These are phyloP conservation scores for Horisme vitalbata DNA, from an alignment of 2,888 invertebrate species.

Conservation along the genomic window DNA sequence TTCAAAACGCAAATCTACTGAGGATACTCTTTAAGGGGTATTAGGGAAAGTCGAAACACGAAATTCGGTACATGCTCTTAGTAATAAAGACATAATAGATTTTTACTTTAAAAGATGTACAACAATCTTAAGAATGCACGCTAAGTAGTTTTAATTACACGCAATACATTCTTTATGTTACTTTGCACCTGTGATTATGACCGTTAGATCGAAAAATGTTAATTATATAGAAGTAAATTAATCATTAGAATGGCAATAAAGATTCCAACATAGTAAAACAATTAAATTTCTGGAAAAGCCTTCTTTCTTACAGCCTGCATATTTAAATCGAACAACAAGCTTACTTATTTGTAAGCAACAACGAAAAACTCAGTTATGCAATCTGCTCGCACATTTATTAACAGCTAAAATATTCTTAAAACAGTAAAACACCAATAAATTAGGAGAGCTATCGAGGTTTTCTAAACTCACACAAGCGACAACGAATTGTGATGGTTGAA, in stretches of 20 bases:
- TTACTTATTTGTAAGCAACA: conserved; percentile 11
- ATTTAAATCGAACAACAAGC: conserved; percentile 2
- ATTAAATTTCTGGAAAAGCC: not conserved
- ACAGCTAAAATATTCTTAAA: not conserved
- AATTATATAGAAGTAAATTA: not conserved
- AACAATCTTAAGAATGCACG: conserved; percentile 3
- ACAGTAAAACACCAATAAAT: not conserved
- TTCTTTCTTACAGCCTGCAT: not conserved
- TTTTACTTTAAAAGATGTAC: not conserved
- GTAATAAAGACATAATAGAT: too few species aligned
- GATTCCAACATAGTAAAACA: not conserved
- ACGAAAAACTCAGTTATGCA: conserved; percentile 2
- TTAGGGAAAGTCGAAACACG: too few species aligned
- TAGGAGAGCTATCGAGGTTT: not conserved
- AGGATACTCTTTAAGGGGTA: too few species aligned
- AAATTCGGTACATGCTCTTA: too few species aligned
- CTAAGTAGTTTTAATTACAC: not conserved
- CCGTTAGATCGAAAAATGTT: conserved; percentile 10
- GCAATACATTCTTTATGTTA: conserved; percentile 6
- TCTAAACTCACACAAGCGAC: conserved; percentile 7
- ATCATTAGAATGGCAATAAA: not conserved
- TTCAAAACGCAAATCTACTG: too few species aligned
- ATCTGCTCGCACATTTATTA: conserved; percentile 2
- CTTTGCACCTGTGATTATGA: conserved; percentile 4
- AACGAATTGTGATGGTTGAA: not conserved